phyloP scores from a whole-genome alignment of 2,113 vertebrate species.

The Triplophysa tibetana region DNA sequence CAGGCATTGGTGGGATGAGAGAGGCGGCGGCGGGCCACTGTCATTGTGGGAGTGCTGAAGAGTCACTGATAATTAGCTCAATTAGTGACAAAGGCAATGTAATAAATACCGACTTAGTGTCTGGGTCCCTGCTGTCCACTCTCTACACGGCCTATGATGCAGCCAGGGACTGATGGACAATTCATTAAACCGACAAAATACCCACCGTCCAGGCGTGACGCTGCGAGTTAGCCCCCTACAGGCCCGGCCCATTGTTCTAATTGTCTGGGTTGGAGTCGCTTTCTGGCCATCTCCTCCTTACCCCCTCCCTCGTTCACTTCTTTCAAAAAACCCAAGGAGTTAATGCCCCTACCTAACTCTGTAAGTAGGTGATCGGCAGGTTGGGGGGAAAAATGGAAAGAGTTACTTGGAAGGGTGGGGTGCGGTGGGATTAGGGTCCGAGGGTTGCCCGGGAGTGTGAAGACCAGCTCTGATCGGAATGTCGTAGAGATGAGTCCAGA shows the following conservation, averaged over 20 bases:
- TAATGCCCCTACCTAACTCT: slow-evolving; percentile 86
- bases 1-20: slow-evolving; percentile 70
- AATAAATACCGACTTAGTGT: slow-evolving; percentile 99
- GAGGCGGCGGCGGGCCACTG: slow-evolving; percentile 75
- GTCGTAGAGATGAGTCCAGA: slow-evolving; percentile 88
- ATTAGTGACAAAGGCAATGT: slow-evolving; percentile 99
- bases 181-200: slow-evolving; percentile 99
- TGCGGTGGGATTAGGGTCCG: slow-evolving; percentile 73
- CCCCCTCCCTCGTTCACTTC: slow-evolving; percentile 71
- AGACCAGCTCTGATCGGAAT: slow-evolving; percentile 88
- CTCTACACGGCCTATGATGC: slow-evolving; percentile 89
- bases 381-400: slow-evolving; percentile 71
- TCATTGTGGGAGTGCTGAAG: slow-evolving; percentile 93
- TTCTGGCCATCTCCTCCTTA: slow-evolving; percentile 75
- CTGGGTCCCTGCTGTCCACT: slow-evolving; percentile 98
- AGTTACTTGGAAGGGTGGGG: slow-evolving; percentile 73
- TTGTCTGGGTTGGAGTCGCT: slow-evolving; percentile 85
- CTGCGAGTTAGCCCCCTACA: slow-evolving; percentile 96
- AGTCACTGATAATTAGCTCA: slow-evolving; percentile 99
- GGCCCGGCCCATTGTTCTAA: slow-evolving; percentile 90
- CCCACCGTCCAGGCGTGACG: slow-evolving; percentile 98
- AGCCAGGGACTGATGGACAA: slow-evolving; percentile 97
- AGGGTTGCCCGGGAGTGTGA: slow-evolving; percentile 86
- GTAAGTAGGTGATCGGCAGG: slow-evolving; percentile 92
- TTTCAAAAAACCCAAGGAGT: slow-evolving; percentile 69